Conservation (phyloP, 2,797 vertebrate genomes). For the Menidia menidia region DNA sequence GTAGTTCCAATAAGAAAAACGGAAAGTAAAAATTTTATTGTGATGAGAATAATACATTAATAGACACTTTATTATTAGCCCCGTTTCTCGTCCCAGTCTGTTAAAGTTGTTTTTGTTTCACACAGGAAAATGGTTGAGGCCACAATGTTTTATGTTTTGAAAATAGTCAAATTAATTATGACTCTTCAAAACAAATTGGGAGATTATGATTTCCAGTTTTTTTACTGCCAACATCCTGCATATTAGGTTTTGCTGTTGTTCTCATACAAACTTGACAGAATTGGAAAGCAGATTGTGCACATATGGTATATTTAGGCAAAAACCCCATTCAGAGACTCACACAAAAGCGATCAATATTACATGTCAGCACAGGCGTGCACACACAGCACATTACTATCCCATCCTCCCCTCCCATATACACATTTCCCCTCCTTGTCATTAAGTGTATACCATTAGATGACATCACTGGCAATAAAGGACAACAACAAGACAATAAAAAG, state of each 20-base stretch:
- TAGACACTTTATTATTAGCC: neutral
- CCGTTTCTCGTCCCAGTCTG: neutral
- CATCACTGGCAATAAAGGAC: constrained; percentile 83
- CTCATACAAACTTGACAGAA: constrained; percentile 14
- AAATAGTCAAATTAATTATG: no score
- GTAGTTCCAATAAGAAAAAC: no score
- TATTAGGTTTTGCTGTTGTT: constrained; percentile 21
- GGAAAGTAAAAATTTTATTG: neutral
- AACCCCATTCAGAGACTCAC: constrained; percentile 15
- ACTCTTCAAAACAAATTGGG: neutral
- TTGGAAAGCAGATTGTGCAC: constrained; percentile 25
- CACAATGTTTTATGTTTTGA: neutral
- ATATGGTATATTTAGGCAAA: constrained; percentile 23
- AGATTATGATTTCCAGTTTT: constrained; percentile 1
- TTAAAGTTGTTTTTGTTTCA: no score
- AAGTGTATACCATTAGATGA: constrained; percentile 83
- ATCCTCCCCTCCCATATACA: constrained; percentile 72
- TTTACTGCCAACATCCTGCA: constrained; percentile 21
- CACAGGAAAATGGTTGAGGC: neutral
- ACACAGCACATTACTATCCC: constrained; percentile 62
- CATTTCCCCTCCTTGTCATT: constrained; percentile 67
- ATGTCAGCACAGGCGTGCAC: constrained; percentile 46
- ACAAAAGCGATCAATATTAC: constrained; percentile 67
- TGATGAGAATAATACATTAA: neutral
- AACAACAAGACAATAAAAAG: constrained; percentile 83